phyloP scores from a whole-genome alignment of 2,113 vertebrate genomes.

The Hippoglossus stenolepis region DNA sequence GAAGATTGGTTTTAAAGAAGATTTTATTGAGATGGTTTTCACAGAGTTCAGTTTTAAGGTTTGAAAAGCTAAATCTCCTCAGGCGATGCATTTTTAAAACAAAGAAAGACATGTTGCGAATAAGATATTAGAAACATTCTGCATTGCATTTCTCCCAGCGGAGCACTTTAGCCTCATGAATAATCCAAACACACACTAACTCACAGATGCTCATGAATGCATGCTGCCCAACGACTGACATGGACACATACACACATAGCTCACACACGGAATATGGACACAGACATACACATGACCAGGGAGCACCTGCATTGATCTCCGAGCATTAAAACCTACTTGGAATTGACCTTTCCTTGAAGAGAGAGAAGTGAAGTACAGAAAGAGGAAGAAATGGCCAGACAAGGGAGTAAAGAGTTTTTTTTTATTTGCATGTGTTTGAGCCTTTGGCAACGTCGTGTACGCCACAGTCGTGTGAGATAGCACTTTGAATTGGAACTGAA shows the following conservation, averaged over 20 bases:
- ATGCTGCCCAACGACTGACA: conserved; percentile 28
- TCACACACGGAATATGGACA: background rate
- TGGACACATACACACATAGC: background rate
- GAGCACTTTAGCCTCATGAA: conserved; percentile 75
- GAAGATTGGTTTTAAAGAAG: background rate
- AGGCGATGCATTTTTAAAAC: conserved; percentile 51
- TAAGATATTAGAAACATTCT: conserved; percentile 64
- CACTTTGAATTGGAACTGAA: conserved; percentile 17
- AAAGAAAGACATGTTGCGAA: conserved; percentile 61
- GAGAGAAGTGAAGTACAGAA: background rate
- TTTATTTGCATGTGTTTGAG: background rate
- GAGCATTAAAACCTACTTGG: conserved; percentile 31
- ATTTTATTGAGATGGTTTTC: background rate
- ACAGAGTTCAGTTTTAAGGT: conserved; percentile 12
- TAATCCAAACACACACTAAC: conserved; percentile 66
- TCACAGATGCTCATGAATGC: conserved; percentile 44
- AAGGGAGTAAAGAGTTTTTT: too few species aligned
- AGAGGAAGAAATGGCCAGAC: background rate
- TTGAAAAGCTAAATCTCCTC: conserved; percentile 36
- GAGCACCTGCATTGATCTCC: conserved; percentile 50
- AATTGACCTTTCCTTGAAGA: conserved; percentile 37
- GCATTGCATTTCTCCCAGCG: conserved; percentile 61
- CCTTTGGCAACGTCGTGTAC: background rate
- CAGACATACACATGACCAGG: conserved; percentile 4
- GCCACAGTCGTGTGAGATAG: conserved; percentile 11